Evolutionary conservation across 2,888 invertebrate genomes (phyloP), one percentile per base, ranked within the genome.

Genomic region (Acanthococcus lagerstroemiae): DNA sequence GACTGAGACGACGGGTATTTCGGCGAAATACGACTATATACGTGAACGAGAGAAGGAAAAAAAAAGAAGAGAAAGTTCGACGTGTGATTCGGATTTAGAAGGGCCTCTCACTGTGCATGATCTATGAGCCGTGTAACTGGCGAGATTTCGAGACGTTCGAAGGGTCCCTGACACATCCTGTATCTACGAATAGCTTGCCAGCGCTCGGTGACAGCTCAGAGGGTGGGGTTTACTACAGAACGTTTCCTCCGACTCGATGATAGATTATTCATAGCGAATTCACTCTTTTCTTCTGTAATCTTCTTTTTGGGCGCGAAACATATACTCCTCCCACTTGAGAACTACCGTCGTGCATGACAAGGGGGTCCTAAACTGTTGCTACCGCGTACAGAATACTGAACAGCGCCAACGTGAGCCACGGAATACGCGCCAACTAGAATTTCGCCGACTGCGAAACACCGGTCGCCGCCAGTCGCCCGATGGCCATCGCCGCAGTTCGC

Each of bases 201-300:
- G 52, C 7, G 5, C 6, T 24, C 25, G 54, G 24, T 24, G 25
- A 56, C 30, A 6, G 12, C 30, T 30, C 56, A 21, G 17, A 58
- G 46, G 58, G 58, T 46, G 58, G 58, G 58, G 58, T 58, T 30
- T 45, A 22, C 9, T 30, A 19, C 44, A 9, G 17, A 24, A 27
- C 27, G 30, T 61, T 61, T 61, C 50, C 22, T 30, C 15, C 30
- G 27, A 61, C 60, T 50, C 50, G 60, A 61, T 50, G 60, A 61
- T 50, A 61, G 60, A 50, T 61, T 61, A 61, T 61, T 48, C 48
- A 46, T 61, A 30, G 58, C 50, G 50, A 50, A 61, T 50, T 61
- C 58, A 17, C 46, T 27, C 50, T 50, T 46, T 50, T 9, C 12
- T 15, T 22, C 6, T 22, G 15, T 52, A 22, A 12, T 52, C 22